Evolutionary conservation across 2,797 vertebrate species (phyloP), one percentile per base, ranked within the genome.

Genomic region (Scolopax rusticola): DNA sequence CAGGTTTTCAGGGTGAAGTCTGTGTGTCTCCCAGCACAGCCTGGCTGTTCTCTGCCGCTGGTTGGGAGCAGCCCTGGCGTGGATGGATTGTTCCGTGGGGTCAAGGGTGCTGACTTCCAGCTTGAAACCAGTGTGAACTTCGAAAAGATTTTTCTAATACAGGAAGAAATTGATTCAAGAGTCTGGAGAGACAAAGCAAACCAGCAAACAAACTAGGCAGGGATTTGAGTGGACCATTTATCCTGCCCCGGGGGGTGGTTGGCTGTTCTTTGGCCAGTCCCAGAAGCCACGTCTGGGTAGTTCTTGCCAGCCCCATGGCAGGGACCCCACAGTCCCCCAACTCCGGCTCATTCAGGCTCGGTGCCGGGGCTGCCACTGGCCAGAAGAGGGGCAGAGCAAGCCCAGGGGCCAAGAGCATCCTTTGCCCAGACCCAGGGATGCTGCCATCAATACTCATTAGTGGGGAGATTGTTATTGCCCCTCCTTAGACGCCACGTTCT

Each of bases 271-370:
- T 7, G 5, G 54, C 2, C 1, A 32, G n/a, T 51, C 19, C 33
- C 0, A 1, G 28, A 33, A 59, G 61, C 21, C 7, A 2, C 0
- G 2, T 3, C 60, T 51, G 13, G 54, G n/a, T 20, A 2, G 2
- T 20, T 41, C 70, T 48, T 25, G 12, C 23, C 2, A 24, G 13
- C 19, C 30, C 5, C 11, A 0, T 12, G 79, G 48, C 24, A 12
- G 38, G 51, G 85, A 8, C 36, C 30, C 82, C 65, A 3, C 32
- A 12, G 64, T 16, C 15, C 47, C 47, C 32, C 60, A 12, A 3
- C 32, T 27, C 23, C 15, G 0, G 12, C 1, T 2, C 19, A 0
- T 2, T 59, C 3, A 4, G 16, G 57, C 1, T 8, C 5, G 0
- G 45, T 28, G 53, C n/a, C 9, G 5, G 50, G 45, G 53, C n/a